Evolutionary conservation across 2,113 vertebrate genomes (phyloP), one percentile per base, ranked within the genome.

Genomic region (Labrus mixtus): DNA sequence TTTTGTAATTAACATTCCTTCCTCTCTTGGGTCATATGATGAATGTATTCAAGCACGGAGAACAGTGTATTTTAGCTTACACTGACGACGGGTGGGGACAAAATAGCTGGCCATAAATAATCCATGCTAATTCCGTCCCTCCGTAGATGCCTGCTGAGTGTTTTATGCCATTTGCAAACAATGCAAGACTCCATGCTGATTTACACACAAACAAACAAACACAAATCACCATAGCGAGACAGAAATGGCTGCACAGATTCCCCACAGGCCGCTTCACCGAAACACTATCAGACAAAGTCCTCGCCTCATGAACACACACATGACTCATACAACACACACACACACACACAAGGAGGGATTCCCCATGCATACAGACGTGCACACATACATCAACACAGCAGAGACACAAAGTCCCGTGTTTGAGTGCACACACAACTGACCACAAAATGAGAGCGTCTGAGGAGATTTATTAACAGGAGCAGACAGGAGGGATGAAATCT

Each of bases 401-500:
- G 64, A 72, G 53, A 29, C 70, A 10, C 20, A 29, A 29, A 79
- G 29, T 46, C 25, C 22, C 63, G 50, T 22, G 57, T 53, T 20
- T 48, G 4, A 16, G 46, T 16, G 29, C 39, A 41, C 53, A 72
- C 41, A 69, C 23, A 69, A 16, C 43, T 83, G 84, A 83, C 78
- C 81, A 33, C 63, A 73, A 50, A 75, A 55, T 72, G 78, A 74
- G 17, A 60, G 55, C 64, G 16, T 81, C 55, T 0, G 11, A 68
- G 59, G 39, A 62, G 79, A 81, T 84, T 78, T 87, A 73, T 76
- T 85, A 89, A 88, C 78, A 25, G 73, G 25, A 80, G 72, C 15
- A 2, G 89, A 91, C 87, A 91, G 86, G 76, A 82, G 70, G 83
- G 84, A 66, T 55, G 68, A 83, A 88, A 84, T 85, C 80, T 86